phyloP scores from a whole-genome alignment of 2,888 invertebrate genomes.

The Pyrrhosoma nymphula region DNA sequence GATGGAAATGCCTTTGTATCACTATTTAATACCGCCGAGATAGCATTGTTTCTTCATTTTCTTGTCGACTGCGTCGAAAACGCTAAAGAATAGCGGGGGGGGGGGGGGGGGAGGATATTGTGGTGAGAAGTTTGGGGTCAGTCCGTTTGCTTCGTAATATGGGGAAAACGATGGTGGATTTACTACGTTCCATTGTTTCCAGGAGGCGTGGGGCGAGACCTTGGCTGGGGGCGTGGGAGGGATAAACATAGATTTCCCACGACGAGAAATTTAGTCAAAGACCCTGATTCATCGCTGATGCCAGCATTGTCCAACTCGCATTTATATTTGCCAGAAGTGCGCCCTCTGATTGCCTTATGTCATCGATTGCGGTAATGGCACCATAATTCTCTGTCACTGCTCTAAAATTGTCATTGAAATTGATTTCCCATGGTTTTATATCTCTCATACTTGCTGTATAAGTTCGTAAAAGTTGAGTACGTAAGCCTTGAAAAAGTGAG shows the following conservation, averaged over 20 bases:
- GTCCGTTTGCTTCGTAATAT: neutral
- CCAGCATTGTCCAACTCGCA: neutral
- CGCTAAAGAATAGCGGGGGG: neutral
- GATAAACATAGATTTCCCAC: neutral
- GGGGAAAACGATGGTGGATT: neutral
- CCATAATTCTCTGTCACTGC: neutral
- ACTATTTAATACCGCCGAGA: neutral
- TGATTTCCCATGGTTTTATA: neutral
- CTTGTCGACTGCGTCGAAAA: neutral
- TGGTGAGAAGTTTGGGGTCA: neutral
- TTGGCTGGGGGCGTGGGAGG: neutral
- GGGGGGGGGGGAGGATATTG: too few relatives aligned
- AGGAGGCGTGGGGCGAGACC: neutral
- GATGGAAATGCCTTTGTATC: neutral
- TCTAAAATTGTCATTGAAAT: neutral
- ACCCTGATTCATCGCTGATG: neutral
- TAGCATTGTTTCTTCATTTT: neutral
- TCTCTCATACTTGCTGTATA: neutral
- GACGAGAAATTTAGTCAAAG: neutral
- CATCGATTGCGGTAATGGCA: neutral
- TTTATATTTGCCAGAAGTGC: neutral
- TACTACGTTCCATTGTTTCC: neutral
- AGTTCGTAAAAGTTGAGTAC: neutral
- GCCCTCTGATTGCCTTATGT: neutral
- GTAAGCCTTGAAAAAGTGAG: neutral